Base-by-base conservation (phyloP, 1,140 invertebrate species). In the Tetragonula clypearis region DNA sequence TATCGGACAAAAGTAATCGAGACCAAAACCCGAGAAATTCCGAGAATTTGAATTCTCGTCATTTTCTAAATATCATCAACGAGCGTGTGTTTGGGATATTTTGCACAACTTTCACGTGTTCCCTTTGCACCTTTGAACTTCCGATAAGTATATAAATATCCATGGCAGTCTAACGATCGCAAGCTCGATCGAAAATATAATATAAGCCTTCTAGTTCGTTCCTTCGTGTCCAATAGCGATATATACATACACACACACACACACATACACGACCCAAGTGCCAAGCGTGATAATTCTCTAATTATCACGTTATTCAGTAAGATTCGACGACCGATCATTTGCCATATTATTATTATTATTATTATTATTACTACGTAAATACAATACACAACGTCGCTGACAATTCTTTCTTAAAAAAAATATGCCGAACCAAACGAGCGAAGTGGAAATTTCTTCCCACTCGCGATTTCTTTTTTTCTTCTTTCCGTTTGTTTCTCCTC, bases 201-300 rank as follows among this genome's bases (percentile, higher is more conserved):
- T 21, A 62, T 21, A 62, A 79, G 53, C 53, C 53, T 71, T 65
- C 66, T 55, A 79, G 15, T 79, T 79, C n/a, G 41, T 53, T 55
- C 49, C 8, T 84, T 58, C 65, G 35, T 58, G 30, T 17, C 6
- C 12, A 35, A 56, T 79, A 30, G 15, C 41, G 23, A 53, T 23
- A 55, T 60, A 66, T 26, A 49, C 6, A 8, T 49, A 8, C 6
- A 49, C 41, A 49, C 41, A 41, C 8, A 8, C 8, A 49, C 41
- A 49, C 41, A 49, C 4, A 14, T 58, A 58, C 8, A 15, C 12
- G 53, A 68, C 12, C 12, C 21, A 68, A 83, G 81, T 83, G 73
- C 81, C 81, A 77, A 83, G 30, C n/a, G 69, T 53, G 79, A 77
- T 83, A 77, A 83, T 69, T 55, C 41, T n/a, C 8, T 8, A 74